Evolutionary conservation across 2,113 vertebrate species (phyloP), one percentile per base, ranked within the genome.

Genomic region (Murina feae): DNA sequence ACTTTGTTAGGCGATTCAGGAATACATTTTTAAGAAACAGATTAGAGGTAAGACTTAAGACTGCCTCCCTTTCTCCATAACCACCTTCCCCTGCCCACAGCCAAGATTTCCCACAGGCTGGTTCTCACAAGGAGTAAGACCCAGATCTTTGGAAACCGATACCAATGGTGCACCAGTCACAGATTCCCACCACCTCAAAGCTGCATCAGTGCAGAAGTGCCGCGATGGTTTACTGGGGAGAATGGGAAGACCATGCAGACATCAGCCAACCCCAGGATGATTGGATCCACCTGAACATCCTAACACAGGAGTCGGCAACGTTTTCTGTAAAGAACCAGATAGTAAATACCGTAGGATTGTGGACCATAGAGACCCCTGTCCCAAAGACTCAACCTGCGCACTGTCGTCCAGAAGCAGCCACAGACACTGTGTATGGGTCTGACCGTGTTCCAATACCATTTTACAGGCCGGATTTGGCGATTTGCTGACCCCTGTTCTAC

Each of bases 171-270:
- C 11, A 42, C 20, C 18, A 60, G 25, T 3, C 55, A 75, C 44
- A 66, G n/a, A 42, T 68, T 51, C 14, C 75, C 44, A 65, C 5
- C 8, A 5, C 2, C 21, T 37, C 37, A 37, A 17, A 58, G 49
- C 11, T 16, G 11, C 17, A 1, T 11, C 6, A 28, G 44, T 6
- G 28, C 44, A 25, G 0, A 25, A 12, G 12, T 11, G n/a, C 35
- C 37, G 17, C 1, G 1, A 4, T 4, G 25, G 63, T 16, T 75
- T 37, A 39, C 5, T 68, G 53, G 44, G 47, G 20, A 68, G 63
- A 49, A 51, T 4, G 6, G 58, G 30, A 44, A 78, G 65, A 25
- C 18, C 9, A 28, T 4, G 63, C 37, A 55, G 55, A 80, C n/a
- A 39, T 17, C 66, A 65, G 18, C 42, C 49, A 51, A 12, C n/a